Evolutionary conservation across 2,888 invertebrate genomes (phyloP).

Genomic region (Zootermopsis nevadensis): DNA sequence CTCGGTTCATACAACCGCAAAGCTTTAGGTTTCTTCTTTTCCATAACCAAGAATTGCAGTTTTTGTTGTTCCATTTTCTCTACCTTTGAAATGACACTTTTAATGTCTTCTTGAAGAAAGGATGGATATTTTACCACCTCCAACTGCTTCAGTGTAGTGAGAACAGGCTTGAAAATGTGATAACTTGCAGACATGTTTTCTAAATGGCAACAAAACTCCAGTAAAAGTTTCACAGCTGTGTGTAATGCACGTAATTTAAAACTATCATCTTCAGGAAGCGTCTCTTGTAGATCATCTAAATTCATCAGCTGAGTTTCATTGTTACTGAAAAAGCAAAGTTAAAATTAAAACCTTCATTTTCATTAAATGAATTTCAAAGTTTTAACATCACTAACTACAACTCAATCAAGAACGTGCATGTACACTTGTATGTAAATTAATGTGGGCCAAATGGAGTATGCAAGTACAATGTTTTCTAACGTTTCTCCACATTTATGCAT

Average conservation of each 20-base stretch:
- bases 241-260: constrained; percentile 74
- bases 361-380: too few species aligned
- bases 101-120: constrained; percentile 65
- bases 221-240: constrained; percentile 68
- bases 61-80: constrained; percentile 66
- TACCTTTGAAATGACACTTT: constrained; percentile 40
- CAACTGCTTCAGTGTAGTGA: constrained; percentile 64
- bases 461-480: too few species aligned
- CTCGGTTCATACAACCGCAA: constrained; percentile 88
- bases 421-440: too few species aligned
- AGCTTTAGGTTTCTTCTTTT: constrained; percentile 81
- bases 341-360: not conserved
- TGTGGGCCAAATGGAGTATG: too few species aligned
- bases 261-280: constrained; percentile 64
- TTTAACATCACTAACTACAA: too few species aligned
- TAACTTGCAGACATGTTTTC: constrained; percentile 59
- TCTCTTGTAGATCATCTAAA: constrained; percentile 14
- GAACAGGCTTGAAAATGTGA: constrained; percentile 68
- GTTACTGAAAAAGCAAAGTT: not conserved
- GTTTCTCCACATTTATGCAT: too few species aligned
- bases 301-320: constrained; percentile 24
- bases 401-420: too few species aligned
- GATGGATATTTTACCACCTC: constrained; percentile 72
- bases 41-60: constrained; percentile 69
- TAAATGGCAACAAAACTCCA: constrained; percentile 69